These are phyloP conservation scores for Fabriciana adippe DNA, from an alignment of 2,888 invertebrate species.

Conservation along the genomic window DNA sequence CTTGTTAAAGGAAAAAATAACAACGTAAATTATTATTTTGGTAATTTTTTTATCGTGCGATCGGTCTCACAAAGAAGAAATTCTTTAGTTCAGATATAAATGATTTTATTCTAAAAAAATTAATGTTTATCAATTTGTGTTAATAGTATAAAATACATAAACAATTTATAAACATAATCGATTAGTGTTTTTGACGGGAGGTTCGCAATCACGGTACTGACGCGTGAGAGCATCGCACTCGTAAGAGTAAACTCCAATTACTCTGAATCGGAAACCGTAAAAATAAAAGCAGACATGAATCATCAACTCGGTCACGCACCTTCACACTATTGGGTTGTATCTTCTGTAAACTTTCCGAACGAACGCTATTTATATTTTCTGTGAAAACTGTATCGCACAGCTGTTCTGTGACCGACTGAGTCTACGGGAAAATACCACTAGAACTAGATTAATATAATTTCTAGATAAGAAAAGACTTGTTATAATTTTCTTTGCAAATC, in stretches of 20 bases:
- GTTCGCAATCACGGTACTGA: slow-evolving; percentile 17
- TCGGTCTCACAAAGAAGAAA: not conserved
- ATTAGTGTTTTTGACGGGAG: not conserved
- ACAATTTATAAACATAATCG: not conserved
- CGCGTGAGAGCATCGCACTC: slow-evolving; percentile 22
- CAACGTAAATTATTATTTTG: too few species aligned
- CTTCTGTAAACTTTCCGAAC: slow-evolving; percentile 34
- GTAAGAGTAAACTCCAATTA: slow-evolving; percentile 26
- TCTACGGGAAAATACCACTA: not conserved
- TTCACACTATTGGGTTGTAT: slow-evolving; percentile 41
- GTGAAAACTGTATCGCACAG: slow-evolving; percentile 1
- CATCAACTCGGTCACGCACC: slow-evolving; percentile 43
- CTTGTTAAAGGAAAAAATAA: not conserved
- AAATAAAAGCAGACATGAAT: slow-evolving; percentile 45
- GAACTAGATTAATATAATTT: not conserved
- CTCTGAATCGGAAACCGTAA: slow-evolving; percentile 38
- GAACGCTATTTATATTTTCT: slow-evolving; percentile 28
- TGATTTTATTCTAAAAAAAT: not conserved
- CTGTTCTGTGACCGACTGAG: not conserved
- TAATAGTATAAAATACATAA: too few species aligned
- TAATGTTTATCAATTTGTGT: not conserved
- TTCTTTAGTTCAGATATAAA: not conserved
- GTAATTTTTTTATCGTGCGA: too few species aligned
- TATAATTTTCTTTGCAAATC: too few species aligned
- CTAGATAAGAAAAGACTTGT: too few species aligned